Conservation (phyloP, 1,140 invertebrate species). For the Solenopsis invicta region DNA sequence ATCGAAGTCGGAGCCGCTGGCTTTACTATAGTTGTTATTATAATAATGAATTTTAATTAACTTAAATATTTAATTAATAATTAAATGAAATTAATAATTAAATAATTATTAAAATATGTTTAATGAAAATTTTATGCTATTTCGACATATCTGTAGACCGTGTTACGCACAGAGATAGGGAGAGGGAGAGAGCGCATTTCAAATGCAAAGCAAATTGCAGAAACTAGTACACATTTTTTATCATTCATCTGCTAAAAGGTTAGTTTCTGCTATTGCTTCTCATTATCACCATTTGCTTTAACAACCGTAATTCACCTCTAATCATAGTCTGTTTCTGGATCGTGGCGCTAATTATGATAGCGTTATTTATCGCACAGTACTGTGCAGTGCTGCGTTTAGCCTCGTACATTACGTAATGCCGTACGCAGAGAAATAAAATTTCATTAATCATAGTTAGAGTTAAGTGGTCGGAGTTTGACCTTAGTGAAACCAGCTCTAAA, state of each 20-base stretch:
- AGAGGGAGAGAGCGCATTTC: not conserved
- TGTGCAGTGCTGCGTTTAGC: not conserved
- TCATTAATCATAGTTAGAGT: conserved; percentile 34
- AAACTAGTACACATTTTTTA: conserved; percentile 27
- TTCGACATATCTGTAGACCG: not conserved
- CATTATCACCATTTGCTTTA: conserved; percentile 17
- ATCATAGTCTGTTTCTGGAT: conserved; percentile 29
- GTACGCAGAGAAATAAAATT: conserved; percentile 52
- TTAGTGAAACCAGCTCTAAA: conserved; percentile 41
- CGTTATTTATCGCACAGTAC: conserved; percentile 18
- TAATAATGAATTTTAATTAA: conserved; percentile 18
- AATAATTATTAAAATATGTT: conserved; percentile 23
- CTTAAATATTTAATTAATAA: conserved; percentile 18
- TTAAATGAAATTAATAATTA: conserved; percentile 1
- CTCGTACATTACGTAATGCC: conserved; percentile 28
- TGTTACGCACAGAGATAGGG: not conserved
- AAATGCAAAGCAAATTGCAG: not conserved
- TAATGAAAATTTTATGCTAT: conserved; percentile 3
- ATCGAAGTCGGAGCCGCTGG: not conserved
- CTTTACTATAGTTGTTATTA: conserved; percentile 11
- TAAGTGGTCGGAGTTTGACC: not conserved
- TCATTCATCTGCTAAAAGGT: not conserved
- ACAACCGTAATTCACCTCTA: conserved; percentile 18
- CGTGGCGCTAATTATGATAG: conserved; percentile 31
- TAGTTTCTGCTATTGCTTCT: conserved; percentile 5